Base-by-base conservation (phyloP, 2,888 invertebrate species). In the Aleiodes testaceus region DNA sequence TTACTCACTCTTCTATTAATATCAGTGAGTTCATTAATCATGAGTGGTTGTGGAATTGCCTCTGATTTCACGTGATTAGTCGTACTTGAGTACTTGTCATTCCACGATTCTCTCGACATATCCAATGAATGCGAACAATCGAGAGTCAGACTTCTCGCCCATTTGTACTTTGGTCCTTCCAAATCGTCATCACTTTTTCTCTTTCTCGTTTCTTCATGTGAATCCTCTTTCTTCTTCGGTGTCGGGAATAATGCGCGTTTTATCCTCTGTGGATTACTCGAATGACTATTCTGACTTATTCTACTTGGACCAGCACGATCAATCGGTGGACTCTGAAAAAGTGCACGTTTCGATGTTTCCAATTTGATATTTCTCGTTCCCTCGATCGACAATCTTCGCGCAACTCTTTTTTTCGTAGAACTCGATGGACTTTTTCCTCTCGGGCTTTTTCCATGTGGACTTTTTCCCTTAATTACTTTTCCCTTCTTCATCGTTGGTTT, bases 301-400 rank as follows among this genome's bases (percentile, higher is more conserved):
- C 89, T 76, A 78, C 87, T 87, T n/a, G 85, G 83, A 14, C 84
- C 85, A 44, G 84, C 81, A 30, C 79, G 81, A 49, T 84, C 84
- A 2, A 77, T 59, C 2, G 87, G 90, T 1, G 94, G 94, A 82
- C 94, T 94, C 79, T 93, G 91, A 79, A 95, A 95, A 1, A 95
- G 85, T 0, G 94, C 94, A 69, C 94, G 89, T 78, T 93, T 94
- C 0, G 92, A 89, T 0, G 90, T 89, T 81, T 92, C 92, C 18
- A 85, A 50, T 69, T 83, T 87, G 1, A 81, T 68, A 75, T 84
- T 86, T 20, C 80, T 73, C 0, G 80, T 76, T 14, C 88, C 79
- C 72, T 90, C 90, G 81, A 90, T 83, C 0, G 88, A 81, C 6
- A 90, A 77, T 52, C 89, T 84, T 65, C 90, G 81, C 82, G 89